These are phyloP conservation scores for Blera fallax DNA, from an alignment of 2,888 invertebrate genomes.

Conservation along the genomic window DNA sequence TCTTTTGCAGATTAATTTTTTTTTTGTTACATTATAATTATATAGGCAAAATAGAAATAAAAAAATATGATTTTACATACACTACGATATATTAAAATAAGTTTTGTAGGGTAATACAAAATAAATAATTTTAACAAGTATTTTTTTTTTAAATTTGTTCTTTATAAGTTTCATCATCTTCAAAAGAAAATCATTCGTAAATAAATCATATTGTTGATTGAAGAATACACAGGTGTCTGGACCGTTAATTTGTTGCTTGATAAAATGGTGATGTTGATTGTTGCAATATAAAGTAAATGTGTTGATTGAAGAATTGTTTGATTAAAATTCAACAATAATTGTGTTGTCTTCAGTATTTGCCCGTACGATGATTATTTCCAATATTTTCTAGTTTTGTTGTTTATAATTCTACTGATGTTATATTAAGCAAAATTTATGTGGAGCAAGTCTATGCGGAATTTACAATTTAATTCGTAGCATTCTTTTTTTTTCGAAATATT, in stretches of 20 bases:
- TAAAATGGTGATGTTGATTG: not conserved
- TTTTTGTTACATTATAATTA: not conserved
- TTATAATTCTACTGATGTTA: not conserved
- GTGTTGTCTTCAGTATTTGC: too few species aligned
- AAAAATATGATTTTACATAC: not conserved
- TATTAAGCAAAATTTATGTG: not conserved
- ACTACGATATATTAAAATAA: not conserved
- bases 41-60: not conserved
- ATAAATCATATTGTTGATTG: slow-evolving; percentile 4
- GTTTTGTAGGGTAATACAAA: not conserved
- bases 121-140: not conserved
- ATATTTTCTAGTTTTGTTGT: not conserved
- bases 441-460: not conserved
- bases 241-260: not conserved
- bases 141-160: not conserved
- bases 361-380: not conserved
- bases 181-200: not conserved
- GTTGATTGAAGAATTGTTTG: slow-evolving; percentile 64
- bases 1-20: not conserved
- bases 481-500: not conserved
- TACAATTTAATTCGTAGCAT: not conserved
- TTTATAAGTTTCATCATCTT: not conserved
- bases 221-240: not conserved
- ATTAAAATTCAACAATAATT: not conserved
- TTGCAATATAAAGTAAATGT: slow-evolving; percentile 37